A percentile compares a stretch with the other conserved stretches of the same genome.
Conservation (phyloP, 1,140 invertebrate genomes). For the Phocides pigmalion region DNA sequence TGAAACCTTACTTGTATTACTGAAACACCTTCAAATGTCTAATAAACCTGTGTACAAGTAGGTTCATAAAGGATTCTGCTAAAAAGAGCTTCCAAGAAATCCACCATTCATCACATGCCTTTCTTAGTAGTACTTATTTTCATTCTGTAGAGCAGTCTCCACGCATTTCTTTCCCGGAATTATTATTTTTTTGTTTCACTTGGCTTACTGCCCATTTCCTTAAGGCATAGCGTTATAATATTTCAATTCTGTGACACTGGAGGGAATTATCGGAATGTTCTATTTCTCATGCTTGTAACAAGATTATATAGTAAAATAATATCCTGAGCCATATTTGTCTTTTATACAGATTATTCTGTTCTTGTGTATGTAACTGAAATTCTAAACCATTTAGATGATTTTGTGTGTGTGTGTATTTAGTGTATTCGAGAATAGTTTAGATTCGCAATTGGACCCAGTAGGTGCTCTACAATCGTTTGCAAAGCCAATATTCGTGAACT, state of each 20-base stretch:
- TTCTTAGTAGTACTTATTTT: conserved; percentile 11
- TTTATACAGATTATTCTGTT: too few species aligned
- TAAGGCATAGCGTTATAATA: conserved; percentile 14
- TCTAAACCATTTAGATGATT: too few species aligned
- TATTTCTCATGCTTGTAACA: not conserved
- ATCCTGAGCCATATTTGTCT: not conserved
- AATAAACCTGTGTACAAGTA: not conserved
- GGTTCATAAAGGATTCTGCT: conserved; percentile 1
- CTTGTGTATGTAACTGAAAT: too few species aligned
- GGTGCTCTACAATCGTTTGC: too few species aligned
- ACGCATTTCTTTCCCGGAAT: conserved; percentile 12
- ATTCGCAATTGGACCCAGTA: too few species aligned
- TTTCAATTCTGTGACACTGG: conserved; percentile 21
- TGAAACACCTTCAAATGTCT: not conserved
- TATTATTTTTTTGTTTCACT: conserved; percentile 21
- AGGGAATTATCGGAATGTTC: conserved; percentile 6
- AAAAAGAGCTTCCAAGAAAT: conserved; percentile 20
- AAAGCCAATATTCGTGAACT: too few species aligned
- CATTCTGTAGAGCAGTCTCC: conserved; percentile 1
- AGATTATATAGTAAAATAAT: conserved; percentile 1
- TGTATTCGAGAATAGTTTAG: too few species aligned
- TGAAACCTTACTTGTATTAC: too few species aligned
- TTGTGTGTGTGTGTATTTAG: too few species aligned
- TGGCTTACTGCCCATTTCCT: conserved; percentile 26
- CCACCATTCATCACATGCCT: conserved; percentile 25